Evolutionary conservation across 2,888 invertebrate genomes (phyloP), one percentile per base, ranked within the genome.

Genomic region (Aphodius granarius): DNA sequence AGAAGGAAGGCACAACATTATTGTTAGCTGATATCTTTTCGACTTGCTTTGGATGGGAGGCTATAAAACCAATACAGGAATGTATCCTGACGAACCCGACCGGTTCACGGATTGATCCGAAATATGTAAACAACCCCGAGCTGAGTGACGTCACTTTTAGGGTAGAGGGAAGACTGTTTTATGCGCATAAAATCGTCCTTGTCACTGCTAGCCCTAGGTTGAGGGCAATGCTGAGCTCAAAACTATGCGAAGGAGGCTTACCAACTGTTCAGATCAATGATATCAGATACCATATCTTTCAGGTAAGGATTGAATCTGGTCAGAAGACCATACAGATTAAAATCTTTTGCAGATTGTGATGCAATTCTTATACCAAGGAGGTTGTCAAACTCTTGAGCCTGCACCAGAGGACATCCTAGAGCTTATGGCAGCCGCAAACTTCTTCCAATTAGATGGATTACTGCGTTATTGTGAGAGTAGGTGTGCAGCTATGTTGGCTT

Each of bases 121-220:
- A 95, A 84, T 97, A 96, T 88, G 96, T 97, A 79, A 97, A 97
- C 89, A 97, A 97, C 88, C 95, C 96, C 0, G 96, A 96, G 83
- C 89, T 97, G 63, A 96, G 96, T 81, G 97, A 97, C 85, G 96
- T 97, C 22, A 96, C 96, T 75, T 97, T 97, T 86, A 91, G 96
- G 83, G 96, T 97, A 73, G 97, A 97, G 86, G 96, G 96, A 0
- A 91, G 95, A 78, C 90, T 96, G 20, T 97, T 97, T 87, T 97
- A 96, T 86, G 97, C 96, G 0, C 97, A 97, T 87, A 96, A 97
- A 88, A 97, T 97, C 79, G 96, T 97, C 63, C 89, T 97, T 75
- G 95, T 97, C 68, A 97, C 97, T 2, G 96, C 96, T 76, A 97
- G 96, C 3, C 92, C 95, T 15, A 90, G 96, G 73, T 92, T 97